Evolutionary conservation across 2,888 invertebrate species (phyloP).

Genomic region (Perdita meconis): DNA sequence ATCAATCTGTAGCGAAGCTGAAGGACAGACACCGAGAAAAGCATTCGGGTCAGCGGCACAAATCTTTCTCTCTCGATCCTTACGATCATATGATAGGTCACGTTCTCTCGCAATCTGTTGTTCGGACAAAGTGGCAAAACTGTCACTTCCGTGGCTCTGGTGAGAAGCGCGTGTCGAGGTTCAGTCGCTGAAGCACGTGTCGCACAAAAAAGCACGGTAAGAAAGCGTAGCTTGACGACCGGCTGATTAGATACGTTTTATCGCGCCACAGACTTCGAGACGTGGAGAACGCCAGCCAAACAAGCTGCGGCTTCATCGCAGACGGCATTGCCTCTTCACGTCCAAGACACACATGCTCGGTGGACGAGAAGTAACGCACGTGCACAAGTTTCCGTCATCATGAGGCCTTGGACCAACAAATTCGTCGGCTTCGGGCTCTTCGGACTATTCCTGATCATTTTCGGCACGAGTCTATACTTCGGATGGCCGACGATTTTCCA

Average conservation of each 20-base stretch:
- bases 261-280: conserved; percentile 13
- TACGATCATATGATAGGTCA: neutral
- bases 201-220: neutral
- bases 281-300: conserved; percentile 22
- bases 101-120: neutral
- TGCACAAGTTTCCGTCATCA: conserved; percentile 59
- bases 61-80: neutral
- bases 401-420: conserved; percentile 80
- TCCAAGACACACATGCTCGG: conserved; percentile 68
- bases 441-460: conserved; percentile 72
- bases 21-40: neutral
- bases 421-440: conserved; percentile 72
- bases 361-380: conserved; percentile 41
- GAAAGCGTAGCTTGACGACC: conserved; percentile 26
- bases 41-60: neutral
- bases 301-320: conserved; percentile 33
- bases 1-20: neutral
- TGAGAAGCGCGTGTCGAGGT: conserved; percentile 9
- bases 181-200: neutral
- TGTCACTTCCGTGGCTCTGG: conserved; percentile 4
- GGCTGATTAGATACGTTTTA: conserved; percentile 70
- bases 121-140: conserved; percentile 2
- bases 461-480: conserved; percentile 73
- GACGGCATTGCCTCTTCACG: conserved; percentile 19
- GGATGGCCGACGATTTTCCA: conserved; percentile 74